Evolutionary conservation across 2,113 vertebrate genomes (phyloP).

Genomic region (Collichthys lucidus): DNA sequence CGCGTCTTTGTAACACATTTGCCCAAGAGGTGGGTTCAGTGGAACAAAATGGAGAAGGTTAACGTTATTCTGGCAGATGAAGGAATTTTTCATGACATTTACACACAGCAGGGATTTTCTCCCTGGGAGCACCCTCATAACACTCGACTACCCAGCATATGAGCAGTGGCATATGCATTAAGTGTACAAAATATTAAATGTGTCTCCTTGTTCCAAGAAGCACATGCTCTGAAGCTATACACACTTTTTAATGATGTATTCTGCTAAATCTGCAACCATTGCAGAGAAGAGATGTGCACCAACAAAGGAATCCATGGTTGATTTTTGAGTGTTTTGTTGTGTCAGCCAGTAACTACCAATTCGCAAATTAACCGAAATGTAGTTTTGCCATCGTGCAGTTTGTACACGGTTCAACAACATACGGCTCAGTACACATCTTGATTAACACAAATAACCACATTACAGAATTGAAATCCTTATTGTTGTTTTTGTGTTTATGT

Average conservation of each 20-base stretch:
- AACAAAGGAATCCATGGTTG: neutral
- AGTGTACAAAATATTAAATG: conserved; percentile 71
- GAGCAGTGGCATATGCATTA: conserved; percentile 70
- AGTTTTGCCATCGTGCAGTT: neutral
- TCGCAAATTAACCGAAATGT: neutral
- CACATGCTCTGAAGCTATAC: neutral
- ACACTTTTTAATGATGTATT: conserved; percentile 19
- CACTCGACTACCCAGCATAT: conserved; percentile 46
- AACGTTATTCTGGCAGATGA: conserved; percentile 80
- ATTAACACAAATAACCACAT: neutral
- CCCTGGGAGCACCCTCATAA: conserved; percentile 69
- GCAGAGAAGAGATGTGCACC: neutral
- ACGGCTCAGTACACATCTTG: neutral
- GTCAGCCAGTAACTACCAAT: neutral
- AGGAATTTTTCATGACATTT: conserved; percentile 84
- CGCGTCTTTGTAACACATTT: conserved; percentile 79
- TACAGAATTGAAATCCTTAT: neutral
- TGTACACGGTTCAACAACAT: neutral
- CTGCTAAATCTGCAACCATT: conserved; percentile 1
- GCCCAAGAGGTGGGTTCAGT: conserved; percentile 77
- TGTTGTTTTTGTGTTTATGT: neutral
- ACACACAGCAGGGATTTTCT: conserved; percentile 75
- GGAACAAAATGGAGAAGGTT: conserved; percentile 85
- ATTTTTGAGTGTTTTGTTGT: neutral
- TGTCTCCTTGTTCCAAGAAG: conserved; percentile 36